Evolutionary conservation across 2,113 vertebrate genomes (phyloP).

Genomic region (Panurus biarmicus): DNA sequence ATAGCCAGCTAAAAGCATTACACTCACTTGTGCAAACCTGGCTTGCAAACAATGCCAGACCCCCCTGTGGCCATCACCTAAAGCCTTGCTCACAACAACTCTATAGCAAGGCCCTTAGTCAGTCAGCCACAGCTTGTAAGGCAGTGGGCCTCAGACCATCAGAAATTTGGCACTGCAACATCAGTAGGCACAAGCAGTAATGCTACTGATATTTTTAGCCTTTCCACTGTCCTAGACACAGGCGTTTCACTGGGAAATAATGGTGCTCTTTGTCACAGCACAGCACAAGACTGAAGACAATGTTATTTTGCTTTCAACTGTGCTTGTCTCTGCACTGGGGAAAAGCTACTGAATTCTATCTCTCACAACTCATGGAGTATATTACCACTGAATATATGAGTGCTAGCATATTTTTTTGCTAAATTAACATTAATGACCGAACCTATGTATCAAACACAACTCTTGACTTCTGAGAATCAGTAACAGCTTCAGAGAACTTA

Average conservation of each 20-base stretch:
- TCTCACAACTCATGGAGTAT: background rate
- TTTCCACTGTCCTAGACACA: background rate
- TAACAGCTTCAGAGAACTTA: background rate
- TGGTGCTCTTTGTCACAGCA: background rate
- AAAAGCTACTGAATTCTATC: background rate
- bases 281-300: background rate
- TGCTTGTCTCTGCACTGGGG: background rate
- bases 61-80: background rate
- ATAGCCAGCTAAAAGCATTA: background rate
- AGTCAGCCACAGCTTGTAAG: background rate
- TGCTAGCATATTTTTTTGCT: background rate
- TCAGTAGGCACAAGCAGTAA: background rate
- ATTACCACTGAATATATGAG: background rate
- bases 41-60: background rate
- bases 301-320: background rate
- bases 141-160: background rate
- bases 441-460: background rate
- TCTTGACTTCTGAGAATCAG: background rate
- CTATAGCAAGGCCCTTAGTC: background rate
- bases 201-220: background rate
- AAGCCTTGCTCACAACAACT: background rate
- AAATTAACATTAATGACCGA: background rate
- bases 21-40: background rate
- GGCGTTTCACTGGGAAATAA: background rate
- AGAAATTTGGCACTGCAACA: background rate